These are phyloP conservation scores for Ecdyonurus torrentis DNA, from an alignment of 2,888 invertebrate genomes.

Conservation along the genomic window DNA sequence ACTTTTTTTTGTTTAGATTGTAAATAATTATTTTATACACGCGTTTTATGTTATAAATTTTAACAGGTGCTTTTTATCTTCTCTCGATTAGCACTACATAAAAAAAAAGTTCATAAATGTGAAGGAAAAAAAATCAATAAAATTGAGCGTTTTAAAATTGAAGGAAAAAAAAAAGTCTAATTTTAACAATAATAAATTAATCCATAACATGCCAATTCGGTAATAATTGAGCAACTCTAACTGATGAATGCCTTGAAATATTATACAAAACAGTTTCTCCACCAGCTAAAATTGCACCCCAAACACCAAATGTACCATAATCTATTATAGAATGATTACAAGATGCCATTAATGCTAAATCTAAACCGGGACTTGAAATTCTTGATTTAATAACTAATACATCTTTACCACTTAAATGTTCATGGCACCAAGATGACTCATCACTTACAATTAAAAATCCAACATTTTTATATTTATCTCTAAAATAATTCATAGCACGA, in stretches of 20 bases:
- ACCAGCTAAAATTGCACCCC: constrained; percentile 32
- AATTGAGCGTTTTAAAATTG: too few relatives aligned
- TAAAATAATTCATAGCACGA: constrained; percentile 28
- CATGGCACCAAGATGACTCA: constrained; percentile 30
- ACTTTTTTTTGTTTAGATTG: too few relatives aligned
- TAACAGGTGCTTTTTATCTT: too few relatives aligned
- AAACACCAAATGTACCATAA: constrained; percentile 33
- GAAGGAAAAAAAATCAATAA: too few relatives aligned
- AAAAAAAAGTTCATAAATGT: too few relatives aligned
- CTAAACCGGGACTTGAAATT: constrained; percentile 24
- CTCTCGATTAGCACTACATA: too few relatives aligned
- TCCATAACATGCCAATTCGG: constrained; percentile 27
- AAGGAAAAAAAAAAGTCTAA: too few relatives aligned
- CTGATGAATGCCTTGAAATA: constrained; percentile 25
- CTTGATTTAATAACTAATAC: constrained; percentile 25
- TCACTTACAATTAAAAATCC: constrained; percentile 31
- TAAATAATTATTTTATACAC: too few relatives aligned
- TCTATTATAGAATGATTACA: constrained; percentile 36
- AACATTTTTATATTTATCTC: constrained; percentile 24
- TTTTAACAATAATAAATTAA: too few relatives aligned
- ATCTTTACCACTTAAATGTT: constrained; percentile 23
- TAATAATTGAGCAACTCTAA: constrained; percentile 26
- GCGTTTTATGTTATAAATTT: too few relatives aligned
- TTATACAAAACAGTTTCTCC: constrained; percentile 32
- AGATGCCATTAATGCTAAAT: constrained; percentile 31